Evolutionary conservation across 2,797 vertebrate species (phyloP), one percentile per base, ranked within the genome.

Genomic region (Gadopsis marmoratus): DNA sequence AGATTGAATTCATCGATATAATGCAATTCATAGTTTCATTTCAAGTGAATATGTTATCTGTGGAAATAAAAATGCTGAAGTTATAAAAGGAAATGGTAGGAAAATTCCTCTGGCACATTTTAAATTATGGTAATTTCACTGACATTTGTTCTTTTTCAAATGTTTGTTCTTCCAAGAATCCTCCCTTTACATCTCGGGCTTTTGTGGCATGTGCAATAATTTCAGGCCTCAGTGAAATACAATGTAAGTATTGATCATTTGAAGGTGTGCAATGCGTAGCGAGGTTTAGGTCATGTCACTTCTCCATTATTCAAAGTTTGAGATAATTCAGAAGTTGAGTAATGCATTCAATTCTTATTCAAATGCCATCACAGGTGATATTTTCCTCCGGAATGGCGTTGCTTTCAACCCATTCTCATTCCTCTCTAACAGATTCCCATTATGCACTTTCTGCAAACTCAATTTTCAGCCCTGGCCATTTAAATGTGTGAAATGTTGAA

Each of bases 161-260:
- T 93, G 86, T 92, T 90, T 87, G 85, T 86, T 88, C 85, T 86
- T 84, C 62, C 56, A 83, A 87, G 79, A 64, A 71, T 37, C 54
- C 3, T 70, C 23, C 69, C 73, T 84, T 85, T 90, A 88, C 78
- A 86, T 91, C 76, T 82, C 90, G 87, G 90, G 91, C 91, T 94
- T 94, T 93, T 86, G 83, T 83, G 80, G 82, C 79, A 85, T 85
- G 81, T 89, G 82, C 86, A 90, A 92, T 93, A 81, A 95, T 93
- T 93, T 93, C 91, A 93, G 91, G 91, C 92, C 94, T 88, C 91
- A 91, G 78, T 82, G 75, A 86, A 88, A 76, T 82, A 78, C 83
- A 89, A 82, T 85, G 79, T 69, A 74, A 75, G 87, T 84, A 90
- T 90, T 86, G 89, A 92, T 91, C 84, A 88, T 73, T 83, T 77